phyloP scores from a whole-genome alignment of 2,113 vertebrate genomes.

The Semnopithecus entellus region DNA sequence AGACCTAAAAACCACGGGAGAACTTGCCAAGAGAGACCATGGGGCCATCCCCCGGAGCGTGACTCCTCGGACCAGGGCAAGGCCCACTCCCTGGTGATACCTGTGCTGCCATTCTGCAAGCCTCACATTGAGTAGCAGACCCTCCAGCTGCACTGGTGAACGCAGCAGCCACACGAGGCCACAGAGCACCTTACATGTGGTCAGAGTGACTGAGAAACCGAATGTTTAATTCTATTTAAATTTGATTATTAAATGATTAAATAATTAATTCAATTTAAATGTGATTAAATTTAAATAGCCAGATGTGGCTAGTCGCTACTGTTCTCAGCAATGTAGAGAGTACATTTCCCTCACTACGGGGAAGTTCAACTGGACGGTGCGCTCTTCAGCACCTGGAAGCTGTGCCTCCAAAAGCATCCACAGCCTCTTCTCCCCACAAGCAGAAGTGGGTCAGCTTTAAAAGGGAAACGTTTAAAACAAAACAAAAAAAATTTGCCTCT shows the following conservation, averaged over 20 bases:
- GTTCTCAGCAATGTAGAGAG: rapidly evolving
- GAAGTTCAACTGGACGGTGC: rapidly evolving
- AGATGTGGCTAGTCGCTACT: neutral
- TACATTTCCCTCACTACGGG: rapidly evolving
- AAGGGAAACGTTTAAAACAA: neutral
- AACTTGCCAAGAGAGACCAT: rapidly evolving
- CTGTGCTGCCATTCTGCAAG: rapidly evolving
- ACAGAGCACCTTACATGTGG: neutral
- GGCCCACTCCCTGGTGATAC: neutral
- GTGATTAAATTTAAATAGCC: neutral
- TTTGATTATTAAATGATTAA: neutral
- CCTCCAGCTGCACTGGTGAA: too few relatives aligned
- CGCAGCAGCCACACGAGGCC: neutral
- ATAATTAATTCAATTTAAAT: too few relatives aligned
- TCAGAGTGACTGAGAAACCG: neutral
- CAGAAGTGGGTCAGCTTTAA: neutral
- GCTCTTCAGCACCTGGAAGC: neutral
- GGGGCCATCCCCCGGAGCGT: neutral
- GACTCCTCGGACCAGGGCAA: rapidly evolving
- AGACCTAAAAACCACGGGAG: rapidly evolving
- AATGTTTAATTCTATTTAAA: neutral
- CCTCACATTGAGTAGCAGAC: neutral
- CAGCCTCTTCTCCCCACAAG: neutral
- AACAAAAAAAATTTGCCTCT: neutral
- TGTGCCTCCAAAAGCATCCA: rapidly evolving